Conservation (phyloP, 2,113 vertebrate genomes). For the Todiramphus chloris region DNA sequence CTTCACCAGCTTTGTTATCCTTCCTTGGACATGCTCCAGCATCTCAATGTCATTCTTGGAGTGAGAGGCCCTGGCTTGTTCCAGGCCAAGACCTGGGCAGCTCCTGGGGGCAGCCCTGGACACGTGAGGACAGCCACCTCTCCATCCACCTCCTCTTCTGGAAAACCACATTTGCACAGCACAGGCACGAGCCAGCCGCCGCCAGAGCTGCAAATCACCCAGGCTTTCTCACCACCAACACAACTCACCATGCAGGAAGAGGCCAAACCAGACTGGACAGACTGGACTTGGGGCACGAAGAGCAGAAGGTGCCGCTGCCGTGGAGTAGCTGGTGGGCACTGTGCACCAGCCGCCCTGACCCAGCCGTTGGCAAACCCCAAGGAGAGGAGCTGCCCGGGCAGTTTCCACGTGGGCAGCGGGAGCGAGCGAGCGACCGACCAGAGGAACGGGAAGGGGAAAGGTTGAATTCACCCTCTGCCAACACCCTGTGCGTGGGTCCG, state of each 20-base stretch:
- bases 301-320: neutral
- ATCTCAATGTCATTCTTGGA: neutral
- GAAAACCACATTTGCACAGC: neutral
- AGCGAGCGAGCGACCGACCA: neutral
- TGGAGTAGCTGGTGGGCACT: neutral
- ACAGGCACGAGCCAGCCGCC: accelerated
- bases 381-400: neutral
- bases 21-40: neutral
- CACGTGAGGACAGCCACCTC: neutral
- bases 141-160: neutral
- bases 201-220: neutral
- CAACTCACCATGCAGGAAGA: neutral
- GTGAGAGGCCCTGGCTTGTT: neutral
- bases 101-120: too few species aligned
- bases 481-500: accelerated
- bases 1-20: neutral
- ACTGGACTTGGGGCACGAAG: accelerated
- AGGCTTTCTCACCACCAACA: neutral
- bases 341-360: accelerated
- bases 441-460: constrained; percentile 31
- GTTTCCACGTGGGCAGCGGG: neutral
- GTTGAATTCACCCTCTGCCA: neutral
- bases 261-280: neutral
- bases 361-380: accelerated
- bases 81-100: accelerated